A percentile compares a stretch with the other conserved stretches of the same genome.
phyloP scores from a whole-genome alignment of 2,888 invertebrate species.

The Luperina testacea region DNA sequence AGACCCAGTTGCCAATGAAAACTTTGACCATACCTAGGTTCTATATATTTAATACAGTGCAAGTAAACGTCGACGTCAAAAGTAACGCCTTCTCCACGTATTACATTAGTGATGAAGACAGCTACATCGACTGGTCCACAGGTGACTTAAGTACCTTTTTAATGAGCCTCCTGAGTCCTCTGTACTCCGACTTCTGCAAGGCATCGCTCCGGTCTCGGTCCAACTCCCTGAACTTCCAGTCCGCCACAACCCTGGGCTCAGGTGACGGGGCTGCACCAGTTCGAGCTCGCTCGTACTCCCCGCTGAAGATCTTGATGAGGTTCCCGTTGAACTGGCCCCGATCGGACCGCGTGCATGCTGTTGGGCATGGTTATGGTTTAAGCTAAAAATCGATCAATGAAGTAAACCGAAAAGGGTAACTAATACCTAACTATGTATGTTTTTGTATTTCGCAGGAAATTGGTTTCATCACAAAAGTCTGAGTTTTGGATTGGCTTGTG shows the following conservation, averaged over 20 bases:
- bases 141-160: constrained; percentile 90
- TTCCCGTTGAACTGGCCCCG: constrained; percentile 95
- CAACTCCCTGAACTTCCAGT: constrained; percentile 97
- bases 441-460: background rate
- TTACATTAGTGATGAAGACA: background rate
- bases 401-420: background rate
- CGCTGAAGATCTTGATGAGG: constrained; percentile 95
- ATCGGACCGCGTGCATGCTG: constrained; percentile 93
- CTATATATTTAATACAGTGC: background rate
- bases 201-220: constrained; percentile 95
- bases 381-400: background rate
- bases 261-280: constrained; percentile 73
- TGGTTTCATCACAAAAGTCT: background rate
- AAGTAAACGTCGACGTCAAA: background rate
- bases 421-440: background rate
- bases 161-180: constrained; percentile 94
- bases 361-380: constrained; percentile 35
- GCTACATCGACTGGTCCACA: background rate
- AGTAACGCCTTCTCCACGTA: background rate
- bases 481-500: background rate
- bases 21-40: background rate
- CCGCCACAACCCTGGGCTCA: constrained; percentile 91
- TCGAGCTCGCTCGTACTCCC: constrained; percentile 92
- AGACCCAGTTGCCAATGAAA: background rate
- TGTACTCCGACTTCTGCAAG: constrained; percentile 95